Percentiles rank a stretch among this genome's conserved stretches.
Evolutionary conservation across 2,113 vertebrate species (phyloP).

Genomic region (Coregonus clupeaformis): DNA sequence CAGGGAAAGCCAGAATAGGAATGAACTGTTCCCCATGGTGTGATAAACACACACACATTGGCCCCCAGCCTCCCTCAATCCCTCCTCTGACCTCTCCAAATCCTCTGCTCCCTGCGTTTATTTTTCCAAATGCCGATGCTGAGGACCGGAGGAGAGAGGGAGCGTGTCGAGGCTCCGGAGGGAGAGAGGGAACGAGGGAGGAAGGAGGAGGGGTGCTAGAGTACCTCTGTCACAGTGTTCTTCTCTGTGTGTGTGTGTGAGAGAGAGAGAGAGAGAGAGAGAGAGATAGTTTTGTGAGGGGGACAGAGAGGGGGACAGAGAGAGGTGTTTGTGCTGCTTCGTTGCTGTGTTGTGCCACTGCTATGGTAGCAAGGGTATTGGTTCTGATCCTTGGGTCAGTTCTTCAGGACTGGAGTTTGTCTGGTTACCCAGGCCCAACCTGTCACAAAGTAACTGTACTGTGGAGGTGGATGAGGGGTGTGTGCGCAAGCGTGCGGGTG

Average conservation of each 20-base stretch:
- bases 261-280: no score
- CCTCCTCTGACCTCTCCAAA: slow-evolving; percentile 20
- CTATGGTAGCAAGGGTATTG: no score
- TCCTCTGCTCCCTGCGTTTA: slow-evolving; percentile 33
- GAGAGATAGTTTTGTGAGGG: no score
- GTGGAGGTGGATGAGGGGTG: slow-evolving; percentile 3
- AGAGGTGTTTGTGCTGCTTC: no score
- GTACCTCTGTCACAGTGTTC: slow-evolving; percentile 42
- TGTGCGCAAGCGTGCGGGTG: background rate
- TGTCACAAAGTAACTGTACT: background rate
- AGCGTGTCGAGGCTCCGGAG: slow-evolving; percentile 42
- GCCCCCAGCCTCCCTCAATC: slow-evolving; percentile 18
- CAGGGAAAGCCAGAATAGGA: no score
- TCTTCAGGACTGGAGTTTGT: background rate
- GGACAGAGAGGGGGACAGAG: no score
- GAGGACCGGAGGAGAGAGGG: slow-evolving; percentile 29
- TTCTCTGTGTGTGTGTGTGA: no score
- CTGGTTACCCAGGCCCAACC: background rate
- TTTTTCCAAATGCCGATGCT: slow-evolving; percentile 55
- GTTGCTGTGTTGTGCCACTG: no score
- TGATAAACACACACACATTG: slow-evolving; percentile 10
- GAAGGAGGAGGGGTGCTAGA: slow-evolving; percentile 18
- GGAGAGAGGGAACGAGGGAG: slow-evolving; percentile 14
- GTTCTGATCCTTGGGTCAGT: no score
- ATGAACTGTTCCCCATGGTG: background rate